Conservation (phyloP, 2,888 invertebrate species). For the Morinoia aosen region DNA sequence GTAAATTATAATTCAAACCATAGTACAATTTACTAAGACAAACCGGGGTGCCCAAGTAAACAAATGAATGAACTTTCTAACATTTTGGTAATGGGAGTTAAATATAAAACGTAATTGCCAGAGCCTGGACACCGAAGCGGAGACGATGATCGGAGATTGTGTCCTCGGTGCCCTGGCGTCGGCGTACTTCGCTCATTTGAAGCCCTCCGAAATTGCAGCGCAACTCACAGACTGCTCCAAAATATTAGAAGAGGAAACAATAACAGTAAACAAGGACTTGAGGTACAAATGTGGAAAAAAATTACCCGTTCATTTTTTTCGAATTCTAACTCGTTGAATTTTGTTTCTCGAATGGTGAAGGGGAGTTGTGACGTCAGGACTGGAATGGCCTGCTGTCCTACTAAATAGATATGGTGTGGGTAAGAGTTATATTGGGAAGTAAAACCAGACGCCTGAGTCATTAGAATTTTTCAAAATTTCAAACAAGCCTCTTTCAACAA, state of each 20-base stretch:
- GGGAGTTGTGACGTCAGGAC: neutral
- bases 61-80: too few species aligned
- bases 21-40: too few species aligned
- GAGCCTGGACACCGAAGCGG: conserved; percentile 60
- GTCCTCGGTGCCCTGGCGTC: conserved; percentile 63
- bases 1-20: too few species aligned
- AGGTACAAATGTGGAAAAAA: neutral
- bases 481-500: neutral
- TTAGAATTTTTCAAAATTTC: neutral
- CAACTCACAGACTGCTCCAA: conserved; percentile 45
- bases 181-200: conserved; percentile 63
- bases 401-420: neutral
- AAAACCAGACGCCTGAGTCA: neutral
- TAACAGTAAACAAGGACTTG: neutral
- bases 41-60: too few species aligned
- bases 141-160: conserved; percentile 65
- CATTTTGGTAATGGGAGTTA: too few species aligned
- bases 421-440: neutral
- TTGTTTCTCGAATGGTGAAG: neutral
- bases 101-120: neutral
- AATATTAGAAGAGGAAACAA: neutral
- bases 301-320: neutral
- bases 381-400: neutral
- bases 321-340: neutral
- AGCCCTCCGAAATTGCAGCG: conserved; percentile 45